These are phyloP conservation scores for Lagopus muta DNA, from an alignment of 2,113 vertebrate genomes.

Conservation along the genomic window DNA sequence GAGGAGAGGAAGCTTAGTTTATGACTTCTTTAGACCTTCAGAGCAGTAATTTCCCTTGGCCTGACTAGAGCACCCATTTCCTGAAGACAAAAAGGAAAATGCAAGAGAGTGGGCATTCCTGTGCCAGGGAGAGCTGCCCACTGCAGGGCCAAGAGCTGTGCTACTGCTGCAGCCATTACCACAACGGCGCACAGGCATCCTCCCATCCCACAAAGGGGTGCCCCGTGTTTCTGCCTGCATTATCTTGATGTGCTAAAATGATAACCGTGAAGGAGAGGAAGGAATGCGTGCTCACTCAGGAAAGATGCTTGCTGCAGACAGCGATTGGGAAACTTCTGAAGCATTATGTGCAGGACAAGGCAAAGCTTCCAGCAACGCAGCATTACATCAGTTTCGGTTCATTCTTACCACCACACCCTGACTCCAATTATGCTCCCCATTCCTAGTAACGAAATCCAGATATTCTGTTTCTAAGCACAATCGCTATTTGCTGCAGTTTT, in stretches of 20 bases:
- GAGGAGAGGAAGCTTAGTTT: background rate
- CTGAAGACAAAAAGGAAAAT: background rate
- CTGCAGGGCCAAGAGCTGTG: background rate
- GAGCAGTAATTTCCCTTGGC: background rate
- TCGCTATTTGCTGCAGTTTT: background rate
- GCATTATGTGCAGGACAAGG: background rate
- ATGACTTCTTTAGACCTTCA: background rate
- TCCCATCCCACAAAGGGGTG: background rate
- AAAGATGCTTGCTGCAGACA: slow-evolving; percentile 17
- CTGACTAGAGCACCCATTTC: background rate
- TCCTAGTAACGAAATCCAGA: background rate
- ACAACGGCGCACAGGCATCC: background rate
- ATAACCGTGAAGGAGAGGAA: background rate
- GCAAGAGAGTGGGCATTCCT: background rate
- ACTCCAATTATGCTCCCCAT: slow-evolving; percentile 56
- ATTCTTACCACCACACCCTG: slow-evolving; percentile 54
- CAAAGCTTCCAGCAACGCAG: slow-evolving; percentile 3
- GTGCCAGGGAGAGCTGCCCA: accelerated
- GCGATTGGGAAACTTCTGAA: slow-evolving; percentile 44
- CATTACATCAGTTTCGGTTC: slow-evolving; percentile 51
- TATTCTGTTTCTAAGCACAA: background rate
- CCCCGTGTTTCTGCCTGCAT: background rate
- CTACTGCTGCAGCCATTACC: background rate
- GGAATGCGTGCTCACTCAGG: slow-evolving; percentile 4
- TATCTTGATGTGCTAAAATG: background rate